Percentiles rank a stretch among this genome's conserved stretches.
Conservation (phyloP, 2,797 vertebrate genomes). For the Anguilla obscura region DNA sequence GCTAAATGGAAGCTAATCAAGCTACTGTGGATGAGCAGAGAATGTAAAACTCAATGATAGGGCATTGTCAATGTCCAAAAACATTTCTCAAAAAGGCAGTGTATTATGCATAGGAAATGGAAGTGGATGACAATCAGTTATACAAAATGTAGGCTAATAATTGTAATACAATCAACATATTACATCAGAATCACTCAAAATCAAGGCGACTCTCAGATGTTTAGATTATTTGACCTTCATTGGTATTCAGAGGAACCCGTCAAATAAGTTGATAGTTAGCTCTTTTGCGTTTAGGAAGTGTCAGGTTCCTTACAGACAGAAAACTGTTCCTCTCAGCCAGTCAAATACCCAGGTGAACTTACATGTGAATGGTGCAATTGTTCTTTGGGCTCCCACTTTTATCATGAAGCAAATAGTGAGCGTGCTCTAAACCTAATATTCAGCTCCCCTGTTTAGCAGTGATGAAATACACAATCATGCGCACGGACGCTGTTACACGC, state of each 20-base stretch:
- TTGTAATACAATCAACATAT: neutral
- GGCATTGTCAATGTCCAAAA: neutral
- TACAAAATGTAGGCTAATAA: too few relatives aligned
- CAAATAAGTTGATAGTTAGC: neutral
- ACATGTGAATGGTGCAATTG: neutral
- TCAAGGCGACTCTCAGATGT: neutral
- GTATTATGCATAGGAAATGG: neutral
- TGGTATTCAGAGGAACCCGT: neutral
- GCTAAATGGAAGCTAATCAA: neutral
- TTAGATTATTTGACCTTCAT: neutral
- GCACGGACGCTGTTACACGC: neutral
- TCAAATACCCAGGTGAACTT: neutral
- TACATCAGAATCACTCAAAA: neutral
- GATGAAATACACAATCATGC: neutral
- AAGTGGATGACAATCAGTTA: neutral
- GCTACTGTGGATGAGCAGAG: neutral
- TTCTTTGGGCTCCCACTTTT: neutral
- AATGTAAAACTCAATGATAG: neutral
- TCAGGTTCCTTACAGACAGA: neutral
- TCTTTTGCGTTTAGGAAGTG: constrained; percentile 7
- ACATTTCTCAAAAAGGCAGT: neutral
- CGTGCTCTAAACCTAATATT: neutral
- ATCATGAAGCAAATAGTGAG: neutral
- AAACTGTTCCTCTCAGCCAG: neutral
- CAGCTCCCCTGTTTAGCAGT: neutral